Conservation (phyloP, 2,888 invertebrate genomes). For the Drosophila monieri region DNA sequence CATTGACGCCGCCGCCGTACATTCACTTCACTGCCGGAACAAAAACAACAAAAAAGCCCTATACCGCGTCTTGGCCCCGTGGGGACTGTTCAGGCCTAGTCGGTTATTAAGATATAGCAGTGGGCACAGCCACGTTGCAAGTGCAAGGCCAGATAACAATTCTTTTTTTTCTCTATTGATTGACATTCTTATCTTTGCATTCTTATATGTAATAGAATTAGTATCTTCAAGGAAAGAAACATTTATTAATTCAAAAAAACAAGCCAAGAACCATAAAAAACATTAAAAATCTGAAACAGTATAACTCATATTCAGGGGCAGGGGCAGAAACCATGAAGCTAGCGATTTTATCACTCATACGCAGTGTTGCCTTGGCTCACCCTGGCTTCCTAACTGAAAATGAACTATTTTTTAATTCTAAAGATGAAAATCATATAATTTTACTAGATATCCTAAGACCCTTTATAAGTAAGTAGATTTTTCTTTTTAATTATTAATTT, state of each 20-base stretch:
- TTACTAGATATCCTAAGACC: background rate
- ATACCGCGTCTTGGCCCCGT: slow-evolving; percentile 21
- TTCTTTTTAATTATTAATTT: background rate
- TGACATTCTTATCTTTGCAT: background rate
- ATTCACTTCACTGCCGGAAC: slow-evolving; percentile 71
- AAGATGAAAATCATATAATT: background rate
- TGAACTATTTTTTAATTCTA: background rate
- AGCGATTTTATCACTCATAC: background rate
- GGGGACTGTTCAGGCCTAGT: slow-evolving; percentile 8
- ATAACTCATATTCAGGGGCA: background rate
- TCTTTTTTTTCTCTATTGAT: background rate
- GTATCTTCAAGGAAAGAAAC: background rate
- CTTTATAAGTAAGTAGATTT: background rate
- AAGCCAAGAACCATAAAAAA: background rate
- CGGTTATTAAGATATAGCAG: background rate
- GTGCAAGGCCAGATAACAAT: slow-evolving; percentile 2
- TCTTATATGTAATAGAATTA: background rate
- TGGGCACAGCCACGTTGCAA: slow-evolving; percentile 3
- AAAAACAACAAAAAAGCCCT: slow-evolving; percentile 18
- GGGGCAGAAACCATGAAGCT: background rate
- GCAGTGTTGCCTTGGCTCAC: background rate
- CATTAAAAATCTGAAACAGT: background rate
- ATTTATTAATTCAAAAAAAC: background rate
- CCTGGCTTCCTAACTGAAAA: background rate
- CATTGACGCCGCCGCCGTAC: slow-evolving; percentile 64